A percentile compares a stretch with the other conserved stretches of the same genome.
Conservation (phyloP, 2,113 vertebrate species). For the Taxidea taxus region DNA sequence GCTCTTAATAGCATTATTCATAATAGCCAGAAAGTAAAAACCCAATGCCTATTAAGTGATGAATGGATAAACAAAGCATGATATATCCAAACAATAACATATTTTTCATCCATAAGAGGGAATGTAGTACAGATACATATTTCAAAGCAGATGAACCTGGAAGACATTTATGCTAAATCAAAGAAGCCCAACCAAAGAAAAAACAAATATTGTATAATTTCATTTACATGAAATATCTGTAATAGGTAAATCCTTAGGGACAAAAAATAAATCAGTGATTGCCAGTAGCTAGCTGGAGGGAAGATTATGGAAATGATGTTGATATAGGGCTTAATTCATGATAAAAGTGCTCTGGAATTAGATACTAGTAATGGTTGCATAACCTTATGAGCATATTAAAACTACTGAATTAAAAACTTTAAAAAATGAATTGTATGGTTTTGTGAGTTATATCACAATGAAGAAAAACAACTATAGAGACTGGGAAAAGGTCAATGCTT, state of each 20-base stretch:
- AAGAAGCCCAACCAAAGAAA: background rate
- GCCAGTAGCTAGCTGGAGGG: background rate
- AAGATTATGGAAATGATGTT: background rate
- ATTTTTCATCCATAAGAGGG: background rate
- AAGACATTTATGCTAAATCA: background rate
- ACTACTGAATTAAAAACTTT: background rate
- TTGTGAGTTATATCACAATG: background rate
- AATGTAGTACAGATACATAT: background rate
- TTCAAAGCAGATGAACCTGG: background rate
- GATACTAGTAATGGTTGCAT: background rate
- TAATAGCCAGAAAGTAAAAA: background rate
- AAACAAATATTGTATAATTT: background rate
- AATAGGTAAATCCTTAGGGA: background rate
- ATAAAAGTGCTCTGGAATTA: background rate
- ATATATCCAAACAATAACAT: background rate
- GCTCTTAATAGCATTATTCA: background rate
- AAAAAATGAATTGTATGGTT: background rate
- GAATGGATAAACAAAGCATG: background rate
- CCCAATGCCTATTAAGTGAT: background rate
- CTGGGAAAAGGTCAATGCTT: background rate
- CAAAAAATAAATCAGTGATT: background rate
- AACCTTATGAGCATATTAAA: background rate
- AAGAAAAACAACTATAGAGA: background rate
- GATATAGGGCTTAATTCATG: background rate
- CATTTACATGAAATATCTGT: background rate